Percentiles rank a stretch among this genome's conserved stretches.
Evolutionary conservation across 1,140 invertebrate species (phyloP).

Genomic region (Yoshiicerus persimilis): DNA sequence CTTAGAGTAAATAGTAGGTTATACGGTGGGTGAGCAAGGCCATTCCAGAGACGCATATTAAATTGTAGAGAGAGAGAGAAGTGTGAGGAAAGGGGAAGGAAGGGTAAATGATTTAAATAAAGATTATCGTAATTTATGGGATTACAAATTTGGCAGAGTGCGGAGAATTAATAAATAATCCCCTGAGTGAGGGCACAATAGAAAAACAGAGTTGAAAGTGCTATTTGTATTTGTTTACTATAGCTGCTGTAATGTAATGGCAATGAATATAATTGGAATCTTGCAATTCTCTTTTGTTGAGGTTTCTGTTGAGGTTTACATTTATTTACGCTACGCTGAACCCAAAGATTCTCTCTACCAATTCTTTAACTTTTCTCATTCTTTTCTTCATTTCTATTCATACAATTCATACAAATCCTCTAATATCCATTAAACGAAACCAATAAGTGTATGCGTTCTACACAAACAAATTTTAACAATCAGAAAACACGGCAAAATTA

Average conservation of each 20-base stretch:
- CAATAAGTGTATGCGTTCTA: too few relatives aligned
- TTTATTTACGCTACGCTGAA: background rate
- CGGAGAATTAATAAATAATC: background rate
- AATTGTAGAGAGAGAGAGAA: background rate
- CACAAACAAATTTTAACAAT: too few relatives aligned
- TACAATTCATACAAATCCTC: too few relatives aligned
- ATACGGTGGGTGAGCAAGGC: background rate
- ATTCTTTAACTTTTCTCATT: too few relatives aligned
- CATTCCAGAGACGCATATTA: background rate
- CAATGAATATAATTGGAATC: background rate
- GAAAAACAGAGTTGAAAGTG: background rate
- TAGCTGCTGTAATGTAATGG: background rate
- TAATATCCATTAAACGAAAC: too few relatives aligned
- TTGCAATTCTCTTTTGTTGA: background rate
- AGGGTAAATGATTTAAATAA: background rate
- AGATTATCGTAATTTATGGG: background rate
- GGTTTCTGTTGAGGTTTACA: background rate
- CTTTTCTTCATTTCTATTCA: background rate
- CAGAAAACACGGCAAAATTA: too few relatives aligned
- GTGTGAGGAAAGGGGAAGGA: background rate
- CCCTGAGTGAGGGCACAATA: background rate
- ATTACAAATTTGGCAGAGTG: background rate
- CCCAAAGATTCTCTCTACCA: too few relatives aligned
- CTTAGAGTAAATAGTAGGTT: background rate
- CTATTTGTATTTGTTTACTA: background rate